Percentiles rank a stretch among this genome's conserved stretches.
phyloP scores from a whole-genome alignment of 2,888 invertebrate species.

The Amblyjoppa fuscipennis region DNA sequence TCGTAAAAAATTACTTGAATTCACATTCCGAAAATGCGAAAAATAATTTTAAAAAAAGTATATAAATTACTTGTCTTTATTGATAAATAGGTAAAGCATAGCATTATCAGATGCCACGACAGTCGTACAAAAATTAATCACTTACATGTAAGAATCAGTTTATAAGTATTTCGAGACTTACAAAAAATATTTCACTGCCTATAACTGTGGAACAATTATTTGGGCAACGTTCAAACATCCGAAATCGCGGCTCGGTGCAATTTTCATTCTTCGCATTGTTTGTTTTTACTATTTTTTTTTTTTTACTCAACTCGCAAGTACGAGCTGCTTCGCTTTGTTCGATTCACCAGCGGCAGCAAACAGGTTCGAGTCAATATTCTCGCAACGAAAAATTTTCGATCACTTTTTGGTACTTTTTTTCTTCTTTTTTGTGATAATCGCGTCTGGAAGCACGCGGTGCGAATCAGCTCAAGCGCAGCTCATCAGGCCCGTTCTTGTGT shows the following conservation, averaged over 20 bases:
- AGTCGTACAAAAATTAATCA: neutral
- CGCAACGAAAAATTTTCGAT: neutral
- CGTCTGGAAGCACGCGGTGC: neutral
- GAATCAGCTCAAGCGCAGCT: conserved; percentile 75
- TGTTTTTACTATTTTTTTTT: neutral
- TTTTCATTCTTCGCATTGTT: neutral
- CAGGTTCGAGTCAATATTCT: neutral
- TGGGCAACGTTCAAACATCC: neutral
- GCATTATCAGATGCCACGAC: neutral
- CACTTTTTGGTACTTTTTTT: neutral
- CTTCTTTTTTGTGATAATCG: neutral
- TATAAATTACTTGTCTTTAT: neutral
- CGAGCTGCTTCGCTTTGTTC: neutral
- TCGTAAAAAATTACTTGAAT: neutral
- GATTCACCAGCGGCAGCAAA: neutral
- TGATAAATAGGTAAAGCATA: neutral
- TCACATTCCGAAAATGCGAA: neutral
- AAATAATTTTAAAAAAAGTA: neutral
- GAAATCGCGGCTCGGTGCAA: neutral
- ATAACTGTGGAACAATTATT: neutral
- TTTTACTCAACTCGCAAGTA: neutral
- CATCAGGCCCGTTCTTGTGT: conserved; percentile 78
- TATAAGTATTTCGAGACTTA: neutral
- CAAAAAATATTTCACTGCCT: neutral
- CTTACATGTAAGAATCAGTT: neutral